A percentile compares a stretch with the other conserved stretches of the same genome.
Evolutionary conservation across 2,113 vertebrate genomes (phyloP).

Genomic region (Azemiops feae): DNA sequence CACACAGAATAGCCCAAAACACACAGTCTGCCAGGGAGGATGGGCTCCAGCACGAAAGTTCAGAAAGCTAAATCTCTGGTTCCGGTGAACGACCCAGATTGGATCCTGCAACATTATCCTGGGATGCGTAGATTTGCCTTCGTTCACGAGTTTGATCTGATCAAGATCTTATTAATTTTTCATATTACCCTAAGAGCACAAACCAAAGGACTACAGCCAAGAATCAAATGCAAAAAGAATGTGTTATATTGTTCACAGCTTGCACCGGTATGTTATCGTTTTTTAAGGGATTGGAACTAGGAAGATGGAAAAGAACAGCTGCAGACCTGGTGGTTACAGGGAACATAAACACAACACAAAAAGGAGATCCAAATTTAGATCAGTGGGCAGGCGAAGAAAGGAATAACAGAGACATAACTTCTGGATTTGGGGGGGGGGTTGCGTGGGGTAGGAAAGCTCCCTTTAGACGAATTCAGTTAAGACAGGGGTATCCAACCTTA

Average conservation of each 20-base stretch:
- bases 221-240: background rate
- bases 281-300: background rate
- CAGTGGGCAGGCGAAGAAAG: background rate
- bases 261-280: no score
- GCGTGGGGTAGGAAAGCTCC: background rate
- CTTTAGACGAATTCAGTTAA: conserved; percentile 22
- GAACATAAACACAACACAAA: background rate
- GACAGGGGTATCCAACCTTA: background rate
- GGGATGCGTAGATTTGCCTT: no score
- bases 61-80: no score
- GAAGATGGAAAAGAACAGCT: conserved; percentile 1
- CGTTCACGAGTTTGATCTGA: background rate
- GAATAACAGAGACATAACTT: background rate
- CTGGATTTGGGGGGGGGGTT: background rate
- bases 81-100: no score
- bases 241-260: background rate
- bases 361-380: conserved; percentile 5
- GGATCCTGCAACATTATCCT: no score
- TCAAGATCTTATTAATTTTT: no score
- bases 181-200: background rate
- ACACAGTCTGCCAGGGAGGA: no score
- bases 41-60: no score
- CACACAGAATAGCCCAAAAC: no score
- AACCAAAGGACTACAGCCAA: conserved; percentile 25
- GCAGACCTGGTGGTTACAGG: background rate